Evolutionary conservation across 1,140 invertebrate genomes (phyloP).

Genomic region (Heliconius hermathena): DNA sequence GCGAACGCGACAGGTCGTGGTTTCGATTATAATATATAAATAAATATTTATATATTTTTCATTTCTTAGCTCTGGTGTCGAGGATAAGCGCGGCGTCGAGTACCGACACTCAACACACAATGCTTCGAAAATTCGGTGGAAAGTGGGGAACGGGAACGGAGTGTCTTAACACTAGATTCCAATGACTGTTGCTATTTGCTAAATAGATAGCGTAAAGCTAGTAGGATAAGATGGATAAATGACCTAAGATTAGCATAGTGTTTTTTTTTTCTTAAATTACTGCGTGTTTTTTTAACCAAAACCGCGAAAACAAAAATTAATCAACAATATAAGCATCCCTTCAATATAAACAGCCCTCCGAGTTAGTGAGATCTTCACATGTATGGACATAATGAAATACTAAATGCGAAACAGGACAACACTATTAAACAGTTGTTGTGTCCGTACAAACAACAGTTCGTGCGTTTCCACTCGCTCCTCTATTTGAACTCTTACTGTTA

Average conservation of each 20-base stretch:
- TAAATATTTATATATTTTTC: not conserved
- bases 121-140: not conserved
- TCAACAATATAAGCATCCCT: no score
- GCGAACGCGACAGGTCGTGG: not conserved
- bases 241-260: no score
- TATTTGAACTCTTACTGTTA: slow-evolving; percentile 20
- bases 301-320: not conserved
- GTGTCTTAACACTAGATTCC: not conserved
- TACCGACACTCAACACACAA: not conserved
- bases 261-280: no score
- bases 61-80: not conserved
- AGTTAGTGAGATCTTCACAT: no score
- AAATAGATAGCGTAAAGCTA: not conserved
- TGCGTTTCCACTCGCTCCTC: slow-evolving; percentile 10
- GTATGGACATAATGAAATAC: not conserved
- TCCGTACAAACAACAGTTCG: slow-evolving; percentile 18
- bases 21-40: not conserved
- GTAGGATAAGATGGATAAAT: no score
- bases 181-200: not conserved
- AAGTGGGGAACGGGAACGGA: not conserved
- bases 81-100: not conserved
- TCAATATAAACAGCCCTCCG: no score
- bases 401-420: not conserved
- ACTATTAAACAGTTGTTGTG: slow-evolving; percentile 1
- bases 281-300: no score